Base-by-base conservation (phyloP, 2,888 invertebrate genomes). In the Plagiodera versicolora region DNA sequence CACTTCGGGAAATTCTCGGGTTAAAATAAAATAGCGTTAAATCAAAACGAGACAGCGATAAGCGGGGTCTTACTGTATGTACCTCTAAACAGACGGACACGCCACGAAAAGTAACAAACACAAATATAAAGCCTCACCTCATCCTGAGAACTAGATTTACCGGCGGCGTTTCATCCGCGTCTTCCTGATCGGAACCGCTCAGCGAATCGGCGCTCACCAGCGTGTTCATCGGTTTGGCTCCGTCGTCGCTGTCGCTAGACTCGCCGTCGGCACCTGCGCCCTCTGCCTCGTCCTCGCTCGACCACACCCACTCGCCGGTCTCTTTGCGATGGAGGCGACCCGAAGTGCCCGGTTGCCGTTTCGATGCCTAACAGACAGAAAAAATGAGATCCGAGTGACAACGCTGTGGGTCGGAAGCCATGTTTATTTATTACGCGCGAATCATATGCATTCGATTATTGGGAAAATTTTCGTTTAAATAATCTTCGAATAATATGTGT, bases 241-340 rank as follows among this genome's bases (percentile, higher is more conserved):
- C 81, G 50, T 83, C 78, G 60, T 84, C 84, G 32, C 83, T 83
- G 14, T 83, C 83, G 61, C 83, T 83, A 2, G 83, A 83, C 3
- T 78, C 81, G 60, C 86, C 90, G 39, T 39, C 39, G 14, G 2
- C 39, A 14, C 39, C n/a, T 3, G 2, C 14, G 69, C 89, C 90
- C 1, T 77, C 81, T 58, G 86, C 90, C 71, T 90, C 91, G 71
- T 95, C 93, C 75, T 96, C 96, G 72, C 95, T 95, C 61, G 95
- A 96, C 97, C 98, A 98, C 63, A 96, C 95, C 98, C 98, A 98
- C 79, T 95, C 95, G 35, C 98, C 98, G 19, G 95, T 95, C 72
- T 95, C 93, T 69, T 95, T 97, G 74, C 97, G 88, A 80, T 95
- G 95, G 66, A 95, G 82, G 0, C 91, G 85, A 14, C 92, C 92